Percentiles rank a stretch among this genome's conserved stretches.
Evolutionary conservation across 2,888 invertebrate species (phyloP).

Genomic region (Ptilodon capucinus): DNA sequence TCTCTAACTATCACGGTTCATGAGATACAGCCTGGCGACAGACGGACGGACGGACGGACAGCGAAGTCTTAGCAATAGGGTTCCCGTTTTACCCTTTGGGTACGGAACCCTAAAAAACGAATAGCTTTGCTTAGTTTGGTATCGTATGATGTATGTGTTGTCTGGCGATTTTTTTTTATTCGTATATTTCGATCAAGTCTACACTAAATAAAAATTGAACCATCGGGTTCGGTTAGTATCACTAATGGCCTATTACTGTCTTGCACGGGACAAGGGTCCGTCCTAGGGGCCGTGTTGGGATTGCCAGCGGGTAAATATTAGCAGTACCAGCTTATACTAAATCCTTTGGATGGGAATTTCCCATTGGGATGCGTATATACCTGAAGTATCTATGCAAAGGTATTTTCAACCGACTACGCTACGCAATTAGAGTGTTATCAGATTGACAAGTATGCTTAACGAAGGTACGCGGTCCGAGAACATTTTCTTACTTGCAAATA

Average conservation of each 20-base stretch:
- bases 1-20: too few species aligned
- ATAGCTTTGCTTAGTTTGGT: too few species aligned
- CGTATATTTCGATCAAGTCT: too few species aligned
- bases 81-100: too few species aligned
- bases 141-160: too few species aligned
- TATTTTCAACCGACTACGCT: neutral
- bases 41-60: too few species aligned
- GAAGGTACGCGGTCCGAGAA: too few species aligned
- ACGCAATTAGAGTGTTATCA: neutral
- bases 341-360: neutral
- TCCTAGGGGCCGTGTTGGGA: neutral
- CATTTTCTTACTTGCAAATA: too few species aligned
- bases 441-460: neutral
- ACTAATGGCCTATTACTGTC: conserved; percentile 8
- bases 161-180: too few species aligned
- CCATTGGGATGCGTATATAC: neutral
- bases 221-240: conserved; percentile 2
- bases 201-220: conserved; percentile 3
- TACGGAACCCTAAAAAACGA: too few species aligned
- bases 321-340: neutral
- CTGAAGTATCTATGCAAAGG: neutral
- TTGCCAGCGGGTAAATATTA: conserved; percentile 1
- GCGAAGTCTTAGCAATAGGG: too few species aligned
- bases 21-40: too few species aligned
- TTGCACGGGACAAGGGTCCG: conserved; percentile 4